These are phyloP conservation scores for Patella vulgata DNA, from an alignment of 1,140 invertebrate genomes.

Conservation along the genomic window DNA sequence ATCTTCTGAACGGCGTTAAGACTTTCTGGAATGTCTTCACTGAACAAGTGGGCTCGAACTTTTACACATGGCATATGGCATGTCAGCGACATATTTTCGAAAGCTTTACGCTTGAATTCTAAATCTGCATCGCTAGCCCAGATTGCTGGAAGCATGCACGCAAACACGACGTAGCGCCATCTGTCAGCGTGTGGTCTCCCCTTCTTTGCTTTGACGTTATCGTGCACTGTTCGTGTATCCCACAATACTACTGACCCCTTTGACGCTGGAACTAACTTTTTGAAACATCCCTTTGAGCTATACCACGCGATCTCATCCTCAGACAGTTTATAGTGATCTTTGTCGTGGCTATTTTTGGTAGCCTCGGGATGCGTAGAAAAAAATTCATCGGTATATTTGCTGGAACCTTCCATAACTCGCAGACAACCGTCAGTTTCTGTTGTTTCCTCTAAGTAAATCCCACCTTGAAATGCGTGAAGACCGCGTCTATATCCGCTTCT, in stretches of 20 bases:
- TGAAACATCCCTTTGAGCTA: slow-evolving; percentile 24
- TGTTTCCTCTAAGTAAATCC: slow-evolving; percentile 31
- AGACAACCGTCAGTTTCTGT: slow-evolving; percentile 28
- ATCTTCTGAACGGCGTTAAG: slow-evolving; percentile 8
- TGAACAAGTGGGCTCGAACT: not conserved
- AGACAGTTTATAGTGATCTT: slow-evolving; percentile 19
- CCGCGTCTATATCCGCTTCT: slow-evolving; percentile 21
- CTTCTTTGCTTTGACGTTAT: slow-evolving; percentile 26
- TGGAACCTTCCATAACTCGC: slow-evolving; percentile 34
- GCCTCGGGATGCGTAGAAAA: slow-evolving; percentile 16
- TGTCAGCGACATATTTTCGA: slow-evolving; percentile 27
- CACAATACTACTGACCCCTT: slow-evolving; percentile 45
- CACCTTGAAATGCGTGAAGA: slow-evolving; percentile 36
- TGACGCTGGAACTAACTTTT: slow-evolving; percentile 29
- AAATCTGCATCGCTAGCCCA: slow-evolving; percentile 31
- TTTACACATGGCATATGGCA: slow-evolving; percentile 33
- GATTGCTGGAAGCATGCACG: slow-evolving; percentile 35
- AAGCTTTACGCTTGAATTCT: slow-evolving; percentile 14
- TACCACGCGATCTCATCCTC: slow-evolving; percentile 30
- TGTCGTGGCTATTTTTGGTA: slow-evolving; percentile 1
- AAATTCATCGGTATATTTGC: slow-evolving; percentile 29
- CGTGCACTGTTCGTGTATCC: slow-evolving; percentile 42
- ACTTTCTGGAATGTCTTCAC: not conserved
- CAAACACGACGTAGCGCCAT: slow-evolving; percentile 38
- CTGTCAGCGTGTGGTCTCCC: slow-evolving; percentile 24